Evolutionary conservation across 2,888 invertebrate species (phyloP), one percentile per base, ranked within the genome.

Genomic region (Xylophagus ater): DNA sequence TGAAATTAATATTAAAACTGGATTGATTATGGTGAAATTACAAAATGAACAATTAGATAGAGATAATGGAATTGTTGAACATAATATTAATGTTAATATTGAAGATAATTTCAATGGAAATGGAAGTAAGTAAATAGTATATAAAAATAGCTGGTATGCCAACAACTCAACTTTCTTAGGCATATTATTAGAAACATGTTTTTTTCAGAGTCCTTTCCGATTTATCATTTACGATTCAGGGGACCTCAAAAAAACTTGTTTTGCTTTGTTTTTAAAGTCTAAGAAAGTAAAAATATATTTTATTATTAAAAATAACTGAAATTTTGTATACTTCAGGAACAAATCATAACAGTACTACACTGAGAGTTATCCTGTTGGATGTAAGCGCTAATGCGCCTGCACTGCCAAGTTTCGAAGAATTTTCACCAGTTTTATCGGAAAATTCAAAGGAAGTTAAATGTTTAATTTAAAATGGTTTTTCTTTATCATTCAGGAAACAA

Each of bases 331-430:
- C 12, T 32, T 5, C 17, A 53, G 53, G 48, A 25, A 49, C 49
- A 34, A 57, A 56, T 41, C 40, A 43, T 31, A 53, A 48, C 20
- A 46, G 45, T 14, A 61, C 61, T 1, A 56, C 59, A 31, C 56
- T 77, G 0, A 49, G 40, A 18, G 38, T 56, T 0, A 59, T 68
- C 1, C 57, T 79, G 6, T 46, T 62, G 18, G 78, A 79, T 50
- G 69, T 75, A 3, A 78, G 78, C 50, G 74, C 78, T 55, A 71
- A 77, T 44, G 66, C 67, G 1, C 78, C 78, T 0, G 58, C 65
- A 46, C 51, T 72, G 49, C 72, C 71, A 0, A 42, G 49, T 2
- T 40, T 38, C 2, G 38, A 41, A 4, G 41, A 49, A 13, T 56
- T 53, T 34, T 42, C 43, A 4, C 49, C 45, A 1, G 51, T 41